Base-by-base conservation (phyloP, 2,113 vertebrate species). In the Colossoma macropomum region DNA sequence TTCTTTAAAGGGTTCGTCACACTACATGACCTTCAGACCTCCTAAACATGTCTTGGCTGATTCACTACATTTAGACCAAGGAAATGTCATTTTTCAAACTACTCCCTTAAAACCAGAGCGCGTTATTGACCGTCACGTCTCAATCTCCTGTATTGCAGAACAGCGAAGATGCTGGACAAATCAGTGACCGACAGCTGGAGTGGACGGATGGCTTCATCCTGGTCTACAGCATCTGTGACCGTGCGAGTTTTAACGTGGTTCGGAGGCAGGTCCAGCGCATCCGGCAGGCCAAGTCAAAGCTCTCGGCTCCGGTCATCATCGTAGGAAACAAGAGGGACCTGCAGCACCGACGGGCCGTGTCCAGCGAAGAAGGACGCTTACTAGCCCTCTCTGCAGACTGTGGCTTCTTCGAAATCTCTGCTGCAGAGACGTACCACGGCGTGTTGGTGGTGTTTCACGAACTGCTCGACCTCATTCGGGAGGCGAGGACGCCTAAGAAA, bases 201-300 rank as follows among this genome's bases (percentile, higher is more conserved):
- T 93, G 92, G 92, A 85, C 92, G 0, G 91, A 93, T 59, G 92
- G 92, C 11, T 86, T 92, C 38, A 88, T 92, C 38, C 83, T 93
- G 32, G 92, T 92, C 50, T 93, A 93, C 86, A 93, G 92, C 88
- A 93, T 93, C 84, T 93, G 92, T 10, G 90, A 93, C 89, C 89
- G 87, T 0, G 52, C 75, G 5, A 93, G 92, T 75, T 92, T 93
- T 80, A 71, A 87, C 8, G 87, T 91, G 75, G 89, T 87, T 25
- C 80, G 73, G 23, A 86, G 86, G 56, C 92, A 92, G 78, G 86
- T 91, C 28, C 89, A 88, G 72, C 38, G 75, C 13, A 86, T 93
- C 80, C 86, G 86, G 0, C 86, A 87, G 9, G 69, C 86, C 4
- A 89, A 86, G 78, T 85, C 85, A 27, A 83, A 86, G 34, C 48